Evolutionary conservation across 2,888 invertebrate species (phyloP), one percentile per base, ranked within the genome.

Genomic region (Campoletis raptor): DNA sequence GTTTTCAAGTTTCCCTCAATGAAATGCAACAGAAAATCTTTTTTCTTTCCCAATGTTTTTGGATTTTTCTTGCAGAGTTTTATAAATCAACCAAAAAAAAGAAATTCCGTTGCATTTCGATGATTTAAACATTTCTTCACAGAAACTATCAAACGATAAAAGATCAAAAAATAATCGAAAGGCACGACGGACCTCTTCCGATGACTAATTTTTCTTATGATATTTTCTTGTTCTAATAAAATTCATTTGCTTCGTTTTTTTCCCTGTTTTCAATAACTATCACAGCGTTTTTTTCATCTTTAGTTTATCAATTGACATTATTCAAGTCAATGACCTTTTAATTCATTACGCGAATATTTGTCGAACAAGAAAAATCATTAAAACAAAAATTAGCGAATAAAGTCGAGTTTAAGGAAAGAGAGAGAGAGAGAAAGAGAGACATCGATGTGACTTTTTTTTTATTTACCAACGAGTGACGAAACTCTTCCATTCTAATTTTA

Each of bases 381-480:
- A 24, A 57, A 24, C 12, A 30, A 61, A 30, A 30, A 61, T 15
- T 24, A 61, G 30, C 30, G n/a, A 61, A 30, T 61, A 12, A 61
- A 10, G 15, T 30, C 30, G 30, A 61, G 30, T 48, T 18, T 52
- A 52, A n/a, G 30, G 15, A 57, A 12, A 21, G 18, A 21, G n/a
- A 54, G 2, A 24, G 54, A 54, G 21, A 57, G 57, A 61, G 61
- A 61, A 15, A 61, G 30, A 61, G 15, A 61, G 61, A 61, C 61
- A 61, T 61, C 12, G 30, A 61, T 30, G 61, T 61, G 61, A 61
- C 61, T 15, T 61, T 61, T 52, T 45, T 61, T 30, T 57, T 15
- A 61, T 30, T 57, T 15, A 61, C 15, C 15, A 15, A 61, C 61
- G 15, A 61, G 61, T 30, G 15, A 15, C 30, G 9, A 61, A 61